Conservation (phyloP, 2,888 invertebrate species). For the Phlogophora meticulosa region DNA sequence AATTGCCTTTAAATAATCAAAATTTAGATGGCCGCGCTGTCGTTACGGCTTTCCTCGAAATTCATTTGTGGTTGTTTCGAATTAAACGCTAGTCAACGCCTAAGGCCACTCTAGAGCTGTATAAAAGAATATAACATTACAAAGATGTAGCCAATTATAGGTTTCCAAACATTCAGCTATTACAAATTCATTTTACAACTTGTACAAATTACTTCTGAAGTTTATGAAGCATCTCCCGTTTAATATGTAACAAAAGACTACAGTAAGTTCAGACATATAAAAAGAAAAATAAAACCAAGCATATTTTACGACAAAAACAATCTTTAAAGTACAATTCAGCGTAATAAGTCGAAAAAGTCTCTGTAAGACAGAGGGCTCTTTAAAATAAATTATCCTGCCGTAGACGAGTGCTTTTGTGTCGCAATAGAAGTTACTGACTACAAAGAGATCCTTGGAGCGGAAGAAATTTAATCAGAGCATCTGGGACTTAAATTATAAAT, state of each 20-base stretch:
- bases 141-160: slow-evolving; percentile 6
- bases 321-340: slow-evolving; percentile 64
- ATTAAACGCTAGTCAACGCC: slow-evolving; percentile 30
- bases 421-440: slow-evolving; percentile 76
- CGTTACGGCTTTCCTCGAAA: slow-evolving; percentile 48
- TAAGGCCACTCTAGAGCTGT: slow-evolving; percentile 12
- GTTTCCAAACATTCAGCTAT: slow-evolving; percentile 7
- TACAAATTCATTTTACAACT: slow-evolving; percentile 14
- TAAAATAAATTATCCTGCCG: slow-evolving; percentile 79
- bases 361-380: slow-evolving; percentile 71
- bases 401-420: slow-evolving; percentile 78
- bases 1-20: slow-evolving; percentile 77
- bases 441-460: slow-evolving; percentile 76
- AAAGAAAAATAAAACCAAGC: slow-evolving; percentile 58
- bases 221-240: slow-evolving; percentile 30
- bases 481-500: slow-evolving; percentile 77
- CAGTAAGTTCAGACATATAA: slow-evolving; percentile 31
- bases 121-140: slow-evolving; percentile 10
- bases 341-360: slow-evolving; percentile 68
- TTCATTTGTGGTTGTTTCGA: slow-evolving; percentile 40
- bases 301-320: slow-evolving; percentile 66
- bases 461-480: slow-evolving; percentile 82
- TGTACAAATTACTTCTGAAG: slow-evolving; percentile 30
- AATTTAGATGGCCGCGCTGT: slow-evolving; percentile 65
- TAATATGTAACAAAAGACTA: slow-evolving; percentile 47